These are phyloP conservation scores for Gambelia wislizenii DNA, from an alignment of 2,797 vertebrate species.

Conservation along the genomic window DNA sequence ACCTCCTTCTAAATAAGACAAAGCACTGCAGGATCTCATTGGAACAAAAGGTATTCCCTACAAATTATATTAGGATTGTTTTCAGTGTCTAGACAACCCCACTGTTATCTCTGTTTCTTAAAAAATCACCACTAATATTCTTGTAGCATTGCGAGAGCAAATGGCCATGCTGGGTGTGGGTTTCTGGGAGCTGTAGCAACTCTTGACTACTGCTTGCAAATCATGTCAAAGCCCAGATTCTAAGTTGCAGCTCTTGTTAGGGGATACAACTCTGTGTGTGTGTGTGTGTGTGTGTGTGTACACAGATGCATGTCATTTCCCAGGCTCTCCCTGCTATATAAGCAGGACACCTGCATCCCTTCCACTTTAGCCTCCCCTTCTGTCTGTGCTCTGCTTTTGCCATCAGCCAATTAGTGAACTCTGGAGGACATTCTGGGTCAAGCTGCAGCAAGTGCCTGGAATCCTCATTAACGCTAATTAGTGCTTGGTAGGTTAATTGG, in stretches of 20 bases:
- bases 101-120: neutral
- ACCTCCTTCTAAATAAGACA: too few relatives aligned
- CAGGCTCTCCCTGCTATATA: slow-evolving; percentile 35
- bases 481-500: slow-evolving; percentile 76
- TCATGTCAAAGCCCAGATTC: neutral
- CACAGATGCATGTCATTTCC: slow-evolving; percentile 5
- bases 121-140: neutral
- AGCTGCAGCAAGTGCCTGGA: slow-evolving; percentile 67
- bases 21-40: too few relatives aligned
- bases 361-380: slow-evolving; percentile 60
- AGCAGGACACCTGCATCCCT: slow-evolving; percentile 62
- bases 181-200: too few relatives aligned
- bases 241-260: slow-evolving; percentile 7
- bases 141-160: neutral
- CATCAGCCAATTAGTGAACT: slow-evolving; percentile 66
- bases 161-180: too few relatives aligned
- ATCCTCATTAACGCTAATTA: slow-evolving; percentile 82
- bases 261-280: neutral
- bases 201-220: neutral
- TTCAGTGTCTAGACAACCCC: too few relatives aligned
- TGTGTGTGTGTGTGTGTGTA: too few relatives aligned
- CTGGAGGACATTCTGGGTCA: slow-evolving; percentile 69
- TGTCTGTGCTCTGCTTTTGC: slow-evolving; percentile 47
- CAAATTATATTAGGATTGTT: too few relatives aligned
- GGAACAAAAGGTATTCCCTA: too few relatives aligned